Percentiles rank a stretch among this genome's conserved stretches.
Conservation (phyloP, 2,888 invertebrate genomes). For the Drosophila rubida region DNA sequence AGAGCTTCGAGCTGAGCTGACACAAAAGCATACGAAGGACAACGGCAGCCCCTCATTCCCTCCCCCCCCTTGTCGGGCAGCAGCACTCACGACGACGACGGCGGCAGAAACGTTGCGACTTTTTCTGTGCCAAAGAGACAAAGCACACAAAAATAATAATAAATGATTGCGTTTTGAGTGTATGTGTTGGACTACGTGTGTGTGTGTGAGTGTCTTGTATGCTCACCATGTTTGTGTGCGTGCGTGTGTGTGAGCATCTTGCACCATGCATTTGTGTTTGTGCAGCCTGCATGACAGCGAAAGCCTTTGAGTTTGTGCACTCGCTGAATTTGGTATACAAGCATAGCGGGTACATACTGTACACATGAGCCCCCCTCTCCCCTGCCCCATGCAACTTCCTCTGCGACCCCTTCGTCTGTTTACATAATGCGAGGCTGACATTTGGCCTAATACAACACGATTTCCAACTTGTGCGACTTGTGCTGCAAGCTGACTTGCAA, state of each 20-base stretch:
- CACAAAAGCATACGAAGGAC: slow-evolving; percentile 78
- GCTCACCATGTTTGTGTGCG: slow-evolving; percentile 25
- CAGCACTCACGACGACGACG: slow-evolving; percentile 19
- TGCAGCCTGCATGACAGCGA: slow-evolving; percentile 69
- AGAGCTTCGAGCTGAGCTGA: slow-evolving; percentile 61
- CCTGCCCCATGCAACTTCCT: neutral
- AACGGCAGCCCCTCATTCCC: slow-evolving; percentile 39
- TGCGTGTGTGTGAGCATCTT: slow-evolving; percentile 34
- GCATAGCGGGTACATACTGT: slow-evolving; percentile 20
- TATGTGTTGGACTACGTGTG: slow-evolving; percentile 33
- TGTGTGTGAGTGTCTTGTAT: slow-evolving; percentile 16
- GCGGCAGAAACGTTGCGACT: slow-evolving; percentile 60
- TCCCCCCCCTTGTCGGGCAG: slow-evolving; percentile 5
- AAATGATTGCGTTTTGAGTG: slow-evolving; percentile 74
- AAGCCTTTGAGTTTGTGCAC: slow-evolving; percentile 69
- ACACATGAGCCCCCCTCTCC: neutral
- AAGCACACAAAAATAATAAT: slow-evolving; percentile 77
- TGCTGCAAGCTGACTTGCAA: slow-evolving; percentile 42
- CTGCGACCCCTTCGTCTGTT: slow-evolving; percentile 13
- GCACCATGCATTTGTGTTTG: slow-evolving; percentile 58
- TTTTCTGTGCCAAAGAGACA: slow-evolving; percentile 77
- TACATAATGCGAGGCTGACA: slow-evolving; percentile 31
- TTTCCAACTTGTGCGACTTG: slow-evolving; percentile 16
- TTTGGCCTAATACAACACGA: slow-evolving; percentile 30
- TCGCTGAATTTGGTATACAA: slow-evolving; percentile 49